These are phyloP conservation scores for Microhierax caerulescens DNA, from an alignment of 2,797 vertebrate species.

Conservation along the genomic window DNA sequence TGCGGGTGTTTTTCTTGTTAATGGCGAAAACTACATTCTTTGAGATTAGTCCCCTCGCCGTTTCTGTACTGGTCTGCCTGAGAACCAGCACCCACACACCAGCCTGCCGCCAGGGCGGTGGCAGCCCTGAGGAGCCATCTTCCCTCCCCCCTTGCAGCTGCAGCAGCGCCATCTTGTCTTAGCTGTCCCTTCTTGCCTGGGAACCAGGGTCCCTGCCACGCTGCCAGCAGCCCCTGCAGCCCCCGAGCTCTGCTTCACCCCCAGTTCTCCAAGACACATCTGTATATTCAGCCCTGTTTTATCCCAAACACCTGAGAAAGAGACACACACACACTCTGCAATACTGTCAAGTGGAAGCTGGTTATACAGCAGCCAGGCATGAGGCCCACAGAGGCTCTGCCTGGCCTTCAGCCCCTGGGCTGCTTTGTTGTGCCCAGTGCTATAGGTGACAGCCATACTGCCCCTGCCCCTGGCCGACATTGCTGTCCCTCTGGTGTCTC, in stretches of 20 bases:
- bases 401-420: fast-evolving
- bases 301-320: background rate
- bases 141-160: background rate
- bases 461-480: too few relatives aligned
- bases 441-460: background rate
- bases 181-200: background rate
- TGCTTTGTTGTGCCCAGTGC: background rate
- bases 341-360: background rate
- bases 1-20: background rate
- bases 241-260: background rate
- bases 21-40: background rate
- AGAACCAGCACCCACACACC: background rate
- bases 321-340: background rate
- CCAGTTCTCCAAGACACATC: background rate
- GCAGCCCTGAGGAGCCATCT: background rate
- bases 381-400: background rate
- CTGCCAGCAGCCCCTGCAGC: fast-evolving
- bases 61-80: background rate
- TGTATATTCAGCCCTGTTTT: background rate
- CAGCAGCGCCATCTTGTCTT: background rate
- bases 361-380: background rate
- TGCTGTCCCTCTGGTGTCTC: background rate
- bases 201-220: background rate
- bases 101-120: fast-evolving
- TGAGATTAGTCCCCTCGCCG: background rate